Conservation (phyloP, 2,888 invertebrate species). For the Drosophila paucipuncta region DNA sequence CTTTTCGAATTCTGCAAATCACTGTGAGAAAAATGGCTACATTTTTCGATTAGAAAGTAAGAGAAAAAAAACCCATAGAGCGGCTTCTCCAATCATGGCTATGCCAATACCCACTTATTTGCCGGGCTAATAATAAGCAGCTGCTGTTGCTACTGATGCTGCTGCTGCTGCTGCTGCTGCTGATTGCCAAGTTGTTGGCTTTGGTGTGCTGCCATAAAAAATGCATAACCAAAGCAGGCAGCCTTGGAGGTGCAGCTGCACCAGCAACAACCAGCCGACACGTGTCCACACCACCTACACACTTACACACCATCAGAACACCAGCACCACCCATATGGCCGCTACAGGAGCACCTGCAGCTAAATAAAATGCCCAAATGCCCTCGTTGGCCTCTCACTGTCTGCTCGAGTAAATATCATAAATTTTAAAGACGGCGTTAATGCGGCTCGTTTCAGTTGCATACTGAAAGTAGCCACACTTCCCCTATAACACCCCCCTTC, state of each 20-base stretch:
- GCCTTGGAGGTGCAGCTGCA: constrained; percentile 11
- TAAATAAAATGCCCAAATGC: constrained; percentile 10
- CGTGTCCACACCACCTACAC: constrained; percentile 35
- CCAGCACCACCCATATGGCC: background rate
- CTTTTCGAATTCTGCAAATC: background rate
- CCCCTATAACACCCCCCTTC: background rate
- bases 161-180: constrained; percentile 3
- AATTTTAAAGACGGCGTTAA: constrained; percentile 79
- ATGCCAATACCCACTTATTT: constrained; percentile 39
- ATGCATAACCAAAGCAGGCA: constrained; percentile 47
- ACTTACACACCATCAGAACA: background rate
- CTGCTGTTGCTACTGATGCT: constrained; percentile 5
- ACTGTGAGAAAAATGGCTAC: background rate
- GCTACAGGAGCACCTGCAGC: constrained; percentile 3
- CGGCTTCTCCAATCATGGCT: background rate
- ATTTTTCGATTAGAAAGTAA: background rate
- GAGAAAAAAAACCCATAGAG: background rate
- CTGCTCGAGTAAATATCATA: constrained; percentile 78
- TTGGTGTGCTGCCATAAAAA: constrained; percentile 59
- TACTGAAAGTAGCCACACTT: constrained; percentile 22
- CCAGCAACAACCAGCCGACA: constrained; percentile 22
- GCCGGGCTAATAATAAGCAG: constrained; percentile 13
- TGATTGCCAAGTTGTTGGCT: constrained; percentile 58
- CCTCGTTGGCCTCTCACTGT: constrained; percentile 44
- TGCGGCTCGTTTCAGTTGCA: constrained; percentile 58